Evolutionary conservation across 92 coral and sea anemone species (phyloP).

Genomic region (Zoanthus gigantus): DNA sequence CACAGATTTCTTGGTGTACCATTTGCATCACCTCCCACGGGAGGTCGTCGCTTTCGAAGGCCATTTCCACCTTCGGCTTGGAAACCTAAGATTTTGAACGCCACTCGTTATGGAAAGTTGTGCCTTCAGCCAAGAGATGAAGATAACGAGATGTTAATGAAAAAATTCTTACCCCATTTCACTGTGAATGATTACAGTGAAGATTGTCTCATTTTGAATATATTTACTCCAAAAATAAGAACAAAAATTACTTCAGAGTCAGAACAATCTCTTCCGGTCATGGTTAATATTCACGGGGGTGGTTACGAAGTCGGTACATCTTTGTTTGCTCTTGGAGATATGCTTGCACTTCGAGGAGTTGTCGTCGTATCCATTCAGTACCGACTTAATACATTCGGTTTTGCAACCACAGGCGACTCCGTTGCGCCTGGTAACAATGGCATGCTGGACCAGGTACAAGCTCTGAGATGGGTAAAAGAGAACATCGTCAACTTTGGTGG

Average conservation of each 20-base stretch:
- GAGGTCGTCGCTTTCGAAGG: constrained; percentile 36
- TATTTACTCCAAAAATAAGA: constrained; percentile 27
- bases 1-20: constrained; percentile 37
- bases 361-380: constrained; percentile 46
- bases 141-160: constrained; percentile 29
- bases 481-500: constrained; percentile 45
- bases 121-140: constrained; percentile 13
- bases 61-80: constrained; percentile 31
- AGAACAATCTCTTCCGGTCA: constrained; percentile 22
- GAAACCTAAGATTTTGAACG: constrained; percentile 41
- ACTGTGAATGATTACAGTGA: constrained; percentile 22
- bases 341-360: constrained; percentile 37
- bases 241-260: neutral
- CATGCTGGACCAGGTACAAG: constrained; percentile 42
- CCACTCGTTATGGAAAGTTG: constrained; percentile 36
- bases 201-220: constrained; percentile 39
- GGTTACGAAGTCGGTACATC: constrained; percentile 45
- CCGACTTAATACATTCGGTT: constrained; percentile 30
- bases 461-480: constrained; percentile 42
- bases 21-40: constrained; percentile 35
- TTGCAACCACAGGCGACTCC: constrained; percentile 36
- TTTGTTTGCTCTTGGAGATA: constrained; percentile 23
- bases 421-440: constrained; percentile 41
- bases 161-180: constrained; percentile 20
- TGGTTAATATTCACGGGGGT: constrained; percentile 37